Evolutionary conservation across 1,140 invertebrate species (phyloP), one percentile per base, ranked within the genome.

Genomic region (Himalopsyche phryganea): DNA sequence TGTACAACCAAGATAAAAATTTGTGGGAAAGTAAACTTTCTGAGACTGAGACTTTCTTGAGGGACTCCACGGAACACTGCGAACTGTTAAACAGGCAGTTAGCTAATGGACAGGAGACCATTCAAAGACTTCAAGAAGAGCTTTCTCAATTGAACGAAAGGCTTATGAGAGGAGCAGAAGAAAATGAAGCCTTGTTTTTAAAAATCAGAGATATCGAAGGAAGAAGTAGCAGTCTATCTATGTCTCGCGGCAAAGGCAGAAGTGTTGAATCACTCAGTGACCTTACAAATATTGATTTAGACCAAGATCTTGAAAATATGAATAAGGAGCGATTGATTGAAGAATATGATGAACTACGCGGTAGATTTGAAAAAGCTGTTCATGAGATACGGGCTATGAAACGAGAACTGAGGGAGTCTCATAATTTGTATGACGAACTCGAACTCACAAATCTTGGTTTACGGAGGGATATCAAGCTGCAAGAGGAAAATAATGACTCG

Each of bases 321-420:
- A 86, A 88, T 66, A 87, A 88, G 64, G 88, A 90, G 61, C 86
- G 84, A 60, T 72, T 92, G 11, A 85, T 89, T 57, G 89, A 91
- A 69, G 88, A 91, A 68, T 92, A 89, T 66, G 79, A 85, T 9
- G 88, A 91, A 61, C 70, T 93, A 49, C 80, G 85, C 41, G 77
- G 79, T 28, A 81, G 90, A 46, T 91, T 92, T 68, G 86, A 91
- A 68, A 91, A 88, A 69, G 90, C 90, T 0, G 84, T 92, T 0
- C 79, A 85, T 53, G 90, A 93, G 76, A 92, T 92, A 13, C 79
- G 86, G 60, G 83, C 86, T 2, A 86, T 94, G 81, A 90, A 91
- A 61, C 81, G 85, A 14, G 89, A 92, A 67, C 73, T 94, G 0
- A 83, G 87, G n/a, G 86, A 90, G 65, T 86, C 89, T 2, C 85